A percentile compares a stretch with the other conserved stretches of the same genome.
These are phyloP conservation scores for Trichacis sp. DNA, from an alignment of 2,888 invertebrate species.

Conservation along the genomic window DNA sequence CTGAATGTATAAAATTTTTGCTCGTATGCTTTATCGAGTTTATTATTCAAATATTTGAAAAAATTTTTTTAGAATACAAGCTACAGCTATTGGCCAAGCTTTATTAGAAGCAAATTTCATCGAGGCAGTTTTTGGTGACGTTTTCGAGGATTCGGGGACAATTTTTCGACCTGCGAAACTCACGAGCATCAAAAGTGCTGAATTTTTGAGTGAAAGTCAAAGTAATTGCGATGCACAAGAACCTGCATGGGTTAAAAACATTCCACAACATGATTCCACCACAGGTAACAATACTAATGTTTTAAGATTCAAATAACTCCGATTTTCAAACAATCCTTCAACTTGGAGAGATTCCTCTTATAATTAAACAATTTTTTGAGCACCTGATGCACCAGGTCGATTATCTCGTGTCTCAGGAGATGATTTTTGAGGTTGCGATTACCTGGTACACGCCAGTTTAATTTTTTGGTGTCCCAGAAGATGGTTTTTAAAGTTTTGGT, in stretches of 20 bases:
- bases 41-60: constrained; percentile 13
- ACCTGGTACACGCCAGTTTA: background rate
- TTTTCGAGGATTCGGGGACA: constrained; percentile 70
- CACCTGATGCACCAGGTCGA: too few species aligned
- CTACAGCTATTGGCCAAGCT: constrained; percentile 82
- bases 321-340: too few species aligned
- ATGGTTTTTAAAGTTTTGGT: too few species aligned
- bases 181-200: constrained; percentile 58
- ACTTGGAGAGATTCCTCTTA: too few species aligned
- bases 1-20: too few species aligned
- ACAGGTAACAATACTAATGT: constrained; percentile 62
- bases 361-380: too few species aligned
- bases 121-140: constrained; percentile 72
- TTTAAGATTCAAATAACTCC: too few species aligned
- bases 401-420: too few species aligned
- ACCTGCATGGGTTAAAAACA: constrained; percentile 76
- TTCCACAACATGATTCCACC: constrained; percentile 70
- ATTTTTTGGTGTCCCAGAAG: too few species aligned
- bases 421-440: too few species aligned
- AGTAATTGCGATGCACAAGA: constrained; percentile 72
- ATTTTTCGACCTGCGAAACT: constrained; percentile 70
- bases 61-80: constrained; percentile 75
- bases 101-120: constrained; percentile 82
- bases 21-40: too few species aligned
- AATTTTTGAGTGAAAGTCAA: constrained; percentile 66